These are phyloP conservation scores for Schizotus pectinicornis DNA, from an alignment of 2,888 invertebrate species.

Conservation along the genomic window DNA sequence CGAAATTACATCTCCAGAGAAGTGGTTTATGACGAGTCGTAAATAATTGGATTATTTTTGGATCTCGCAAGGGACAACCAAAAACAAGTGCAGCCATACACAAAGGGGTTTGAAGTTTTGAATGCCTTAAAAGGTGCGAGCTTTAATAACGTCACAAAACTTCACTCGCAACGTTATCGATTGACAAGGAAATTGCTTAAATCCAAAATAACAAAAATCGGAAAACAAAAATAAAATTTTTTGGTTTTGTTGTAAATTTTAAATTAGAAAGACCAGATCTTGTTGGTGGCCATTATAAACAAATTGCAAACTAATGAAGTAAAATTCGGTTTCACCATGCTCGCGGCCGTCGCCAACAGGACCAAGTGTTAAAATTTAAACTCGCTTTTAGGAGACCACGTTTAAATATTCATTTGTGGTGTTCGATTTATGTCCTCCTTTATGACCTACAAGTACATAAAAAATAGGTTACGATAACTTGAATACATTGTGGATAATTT, in stretches of 20 bases:
- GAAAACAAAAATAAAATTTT: not conserved
- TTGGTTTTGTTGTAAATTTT: slow-evolving; percentile 1
- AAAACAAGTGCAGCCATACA: not conserved
- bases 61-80: not conserved
- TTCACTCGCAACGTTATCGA: no score
- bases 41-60: slow-evolving; percentile 33
- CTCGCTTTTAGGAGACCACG: not conserved
- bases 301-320: not conserved
- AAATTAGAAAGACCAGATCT: no score
- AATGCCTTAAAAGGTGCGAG: not conserved
- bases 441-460: slow-evolving; percentile 46
- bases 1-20: slow-evolving; percentile 23
- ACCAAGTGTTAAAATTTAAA: not conserved
- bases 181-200: no score
- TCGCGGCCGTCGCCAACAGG: not conserved
- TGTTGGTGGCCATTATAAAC: no score
- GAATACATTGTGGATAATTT: slow-evolving; percentile 47
- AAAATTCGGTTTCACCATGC: not conserved
- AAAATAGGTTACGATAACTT: slow-evolving; percentile 47
- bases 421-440: slow-evolving; percentile 46
- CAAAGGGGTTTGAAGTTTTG: not conserved
- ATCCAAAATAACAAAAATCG: not conserved
- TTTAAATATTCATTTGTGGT: slow-evolving; percentile 41
- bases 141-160: no score
- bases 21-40: slow-evolving; percentile 29